Evolutionary conservation across 1,140 invertebrate genomes (phyloP).

Genomic region (Campodea augens): DNA sequence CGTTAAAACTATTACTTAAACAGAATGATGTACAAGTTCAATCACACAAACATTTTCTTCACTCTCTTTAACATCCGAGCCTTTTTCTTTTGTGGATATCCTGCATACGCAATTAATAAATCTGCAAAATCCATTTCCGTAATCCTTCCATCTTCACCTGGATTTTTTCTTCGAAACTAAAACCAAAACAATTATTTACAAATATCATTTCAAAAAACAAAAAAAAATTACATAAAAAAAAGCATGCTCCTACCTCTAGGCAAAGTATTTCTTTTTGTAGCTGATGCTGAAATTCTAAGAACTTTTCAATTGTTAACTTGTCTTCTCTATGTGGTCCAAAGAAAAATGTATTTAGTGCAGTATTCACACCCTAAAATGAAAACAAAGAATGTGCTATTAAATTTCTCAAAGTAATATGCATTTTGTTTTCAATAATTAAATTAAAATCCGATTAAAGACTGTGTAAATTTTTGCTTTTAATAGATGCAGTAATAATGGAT

Average conservation of each 20-base stretch:
- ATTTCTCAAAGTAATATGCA: too few relatives aligned
- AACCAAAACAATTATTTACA: slow-evolving; percentile 10
- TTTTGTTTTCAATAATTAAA: too few relatives aligned
- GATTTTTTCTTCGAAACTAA: slow-evolving; percentile 67
- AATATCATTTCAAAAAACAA: background rate
- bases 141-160: slow-evolving; percentile 67
- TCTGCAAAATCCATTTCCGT: slow-evolving; percentile 88
- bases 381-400: background rate
- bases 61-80: slow-evolving; percentile 83
- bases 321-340: slow-evolving; percentile 69
- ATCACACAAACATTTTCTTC: slow-evolving; percentile 50
- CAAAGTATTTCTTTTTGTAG: slow-evolving; percentile 88
- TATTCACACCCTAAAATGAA: slow-evolving; percentile 61
- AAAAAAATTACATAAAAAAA: slow-evolving; percentile 4
- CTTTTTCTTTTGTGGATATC: slow-evolving; percentile 85
- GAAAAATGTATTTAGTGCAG: slow-evolving; percentile 78
- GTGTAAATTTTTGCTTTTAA: too few relatives aligned
- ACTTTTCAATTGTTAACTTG: slow-evolving; percentile 86
- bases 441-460: too few relatives aligned
- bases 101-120: slow-evolving; percentile 86
- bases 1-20: background rate
- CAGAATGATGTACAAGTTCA: slow-evolving; percentile 8
- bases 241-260: slow-evolving; percentile 40
- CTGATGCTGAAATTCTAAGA: slow-evolving; percentile 85
- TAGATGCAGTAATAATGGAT: too few relatives aligned